A percentile compares a stretch with the other conserved stretches of the same genome.
phyloP scores from a whole-genome alignment of 1,140 invertebrate genomes.

The Aphelenchoides fujianensis region DNA sequence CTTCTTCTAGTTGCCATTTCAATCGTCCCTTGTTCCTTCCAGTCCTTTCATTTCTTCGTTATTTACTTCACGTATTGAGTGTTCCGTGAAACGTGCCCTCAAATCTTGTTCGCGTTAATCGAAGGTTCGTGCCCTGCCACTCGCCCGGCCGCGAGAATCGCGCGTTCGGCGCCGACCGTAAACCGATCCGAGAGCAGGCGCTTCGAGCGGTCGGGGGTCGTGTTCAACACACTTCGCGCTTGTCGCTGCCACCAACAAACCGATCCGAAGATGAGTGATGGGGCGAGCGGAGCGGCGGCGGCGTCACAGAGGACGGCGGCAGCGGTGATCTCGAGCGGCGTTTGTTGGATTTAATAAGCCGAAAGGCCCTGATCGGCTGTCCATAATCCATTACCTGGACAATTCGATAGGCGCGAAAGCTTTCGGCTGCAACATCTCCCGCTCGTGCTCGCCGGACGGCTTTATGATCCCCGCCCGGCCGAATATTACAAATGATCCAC shows the following conservation, averaged over 20 bases:
- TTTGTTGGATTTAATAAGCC: conserved; percentile 1
- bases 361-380: background rate
- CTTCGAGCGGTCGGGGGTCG: background rate
- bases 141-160: too few relatives aligned
- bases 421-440: background rate
- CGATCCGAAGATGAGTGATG: conserved; percentile 2
- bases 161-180: background rate
- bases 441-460: background rate
- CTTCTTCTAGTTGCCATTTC: too few relatives aligned
- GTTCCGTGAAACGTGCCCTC: too few relatives aligned
- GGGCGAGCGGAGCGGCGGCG: background rate
- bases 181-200: background rate
- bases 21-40: too few relatives aligned
- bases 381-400: background rate
- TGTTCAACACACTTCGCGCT: background rate
- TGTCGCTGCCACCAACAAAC: background rate
- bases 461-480: background rate
- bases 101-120: too few relatives aligned
- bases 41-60: too few relatives aligned
- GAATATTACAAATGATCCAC: conserved; percentile 3
- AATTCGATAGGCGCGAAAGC: background rate
- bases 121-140: too few relatives aligned
- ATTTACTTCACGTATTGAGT: too few relatives aligned
- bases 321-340: background rate
- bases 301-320: too few relatives aligned